These are phyloP conservation scores for Marmota monax DNA, from an alignment of 2,113 vertebrate species.

Conservation along the genomic window DNA sequence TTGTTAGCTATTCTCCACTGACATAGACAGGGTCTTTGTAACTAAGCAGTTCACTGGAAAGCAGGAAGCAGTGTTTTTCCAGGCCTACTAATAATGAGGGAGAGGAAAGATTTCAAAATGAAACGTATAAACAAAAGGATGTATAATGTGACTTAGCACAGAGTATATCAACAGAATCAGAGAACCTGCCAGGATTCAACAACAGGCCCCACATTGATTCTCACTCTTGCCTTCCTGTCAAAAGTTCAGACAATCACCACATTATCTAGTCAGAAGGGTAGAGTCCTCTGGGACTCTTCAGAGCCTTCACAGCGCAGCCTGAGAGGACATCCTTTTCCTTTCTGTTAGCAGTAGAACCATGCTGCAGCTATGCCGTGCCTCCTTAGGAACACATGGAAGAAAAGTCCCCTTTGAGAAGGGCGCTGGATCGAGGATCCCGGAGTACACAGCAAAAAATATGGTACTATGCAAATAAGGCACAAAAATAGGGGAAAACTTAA, in stretches of 20 bases:
- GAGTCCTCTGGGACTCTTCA: neutral
- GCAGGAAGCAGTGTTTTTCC: neutral
- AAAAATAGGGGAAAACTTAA: constrained; percentile 30
- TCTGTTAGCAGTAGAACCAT: neutral
- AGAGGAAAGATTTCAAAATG: constrained; percentile 40
- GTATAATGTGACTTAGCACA: neutral
- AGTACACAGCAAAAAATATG: neutral
- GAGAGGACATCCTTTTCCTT: neutral
- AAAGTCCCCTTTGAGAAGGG: neutral
- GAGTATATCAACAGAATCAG: neutral
- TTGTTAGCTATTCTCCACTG: neutral
- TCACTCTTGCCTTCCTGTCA: neutral
- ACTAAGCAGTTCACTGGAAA: neutral
- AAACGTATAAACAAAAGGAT: neutral
- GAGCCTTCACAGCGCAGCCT: fast-evolving
- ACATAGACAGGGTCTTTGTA: constrained; percentile 33
- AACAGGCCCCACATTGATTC: neutral
- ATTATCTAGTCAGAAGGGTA: constrained; percentile 32
- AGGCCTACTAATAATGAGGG: neutral
- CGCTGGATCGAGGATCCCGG: neutral
- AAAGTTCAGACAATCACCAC: constrained; percentile 24
- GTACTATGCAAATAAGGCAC: neutral
- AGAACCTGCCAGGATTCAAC: neutral
- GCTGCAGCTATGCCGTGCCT: neutral
- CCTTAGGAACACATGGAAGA: neutral